A percentile compares a stretch with the other conserved stretches of the same genome.
phyloP scores from a whole-genome alignment of 2,113 vertebrate genomes.

The Pholis gunnellus region DNA sequence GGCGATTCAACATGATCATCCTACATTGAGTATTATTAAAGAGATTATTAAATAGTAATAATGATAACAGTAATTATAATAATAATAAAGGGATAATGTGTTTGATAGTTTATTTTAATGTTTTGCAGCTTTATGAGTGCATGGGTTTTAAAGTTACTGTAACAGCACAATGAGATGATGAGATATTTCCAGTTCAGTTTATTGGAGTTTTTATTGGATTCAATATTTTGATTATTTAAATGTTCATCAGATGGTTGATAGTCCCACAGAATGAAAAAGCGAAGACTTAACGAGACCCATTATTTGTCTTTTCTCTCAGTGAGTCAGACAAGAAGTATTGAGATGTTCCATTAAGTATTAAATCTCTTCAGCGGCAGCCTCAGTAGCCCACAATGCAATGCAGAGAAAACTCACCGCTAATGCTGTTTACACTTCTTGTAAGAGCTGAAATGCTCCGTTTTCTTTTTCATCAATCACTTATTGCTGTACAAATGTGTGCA shows the following conservation, averaged over 20 bases:
- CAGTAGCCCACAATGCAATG: constrained; percentile 7
- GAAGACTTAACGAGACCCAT: not conserved
- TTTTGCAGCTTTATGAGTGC: not conserved
- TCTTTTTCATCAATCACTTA: not conserved
- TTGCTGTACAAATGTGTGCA: not conserved
- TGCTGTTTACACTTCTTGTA: not conserved
- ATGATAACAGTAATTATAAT: not conserved
- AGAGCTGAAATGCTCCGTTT: not conserved
- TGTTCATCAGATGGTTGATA: not conserved
- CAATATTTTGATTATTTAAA: constrained; percentile 19
- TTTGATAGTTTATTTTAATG: constrained; percentile 8
- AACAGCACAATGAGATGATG: constrained; percentile 7
- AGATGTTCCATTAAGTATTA: too few relatives aligned
- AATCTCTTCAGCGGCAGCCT: constrained; percentile 14
- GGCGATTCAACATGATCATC: not conserved
- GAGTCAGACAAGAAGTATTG: constrained; percentile 26
- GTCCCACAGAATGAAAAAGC: not conserved
- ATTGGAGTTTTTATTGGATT: not conserved
- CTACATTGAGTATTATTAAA: too few relatives aligned
- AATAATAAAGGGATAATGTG: not conserved
- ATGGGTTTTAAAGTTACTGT: not conserved
- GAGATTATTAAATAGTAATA: not conserved
- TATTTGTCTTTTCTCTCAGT: not conserved
- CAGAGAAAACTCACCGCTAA: not conserved
- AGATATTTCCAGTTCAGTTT: not conserved